Evolutionary conservation across 2,113 vertebrate genomes (phyloP).

Genomic region (Oxygymnocypris stewartii): DNA sequence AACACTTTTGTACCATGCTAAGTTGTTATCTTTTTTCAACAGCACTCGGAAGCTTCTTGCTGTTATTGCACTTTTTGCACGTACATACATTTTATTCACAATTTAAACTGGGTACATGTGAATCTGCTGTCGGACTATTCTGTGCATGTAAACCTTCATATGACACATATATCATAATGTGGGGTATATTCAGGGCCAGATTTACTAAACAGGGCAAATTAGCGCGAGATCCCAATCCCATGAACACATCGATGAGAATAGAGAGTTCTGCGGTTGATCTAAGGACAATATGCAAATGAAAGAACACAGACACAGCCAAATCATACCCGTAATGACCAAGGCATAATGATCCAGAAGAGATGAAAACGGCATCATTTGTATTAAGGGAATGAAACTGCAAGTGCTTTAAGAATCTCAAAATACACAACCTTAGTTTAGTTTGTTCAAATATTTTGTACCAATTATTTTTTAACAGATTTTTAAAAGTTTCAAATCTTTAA

Average conservation of each 20-base stretch:
- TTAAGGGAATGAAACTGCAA: no score
- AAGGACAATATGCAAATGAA: background rate
- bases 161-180: background rate
- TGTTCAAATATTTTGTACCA: no score
- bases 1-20: slow-evolving; percentile 2
- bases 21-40: slow-evolving; percentile 21
- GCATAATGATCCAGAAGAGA: no score
- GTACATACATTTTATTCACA: background rate
- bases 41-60: background rate
- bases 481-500: no score
- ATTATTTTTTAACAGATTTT: no score
- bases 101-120: background rate
- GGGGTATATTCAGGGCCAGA: background rate
- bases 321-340: background rate
- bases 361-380: no score
- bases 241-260: background rate
- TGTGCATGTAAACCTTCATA: background rate
- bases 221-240: background rate
- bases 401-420: background rate
- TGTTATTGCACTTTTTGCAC: background rate
- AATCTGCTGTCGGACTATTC: background rate
- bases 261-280: background rate
- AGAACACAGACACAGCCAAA: background rate
- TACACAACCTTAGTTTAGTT: background rate
- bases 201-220: background rate